A percentile compares a stretch with the other conserved stretches of the same genome.
phyloP scores from a whole-genome alignment of 1,140 invertebrate species.

The Odontomachus brunneus region DNA sequence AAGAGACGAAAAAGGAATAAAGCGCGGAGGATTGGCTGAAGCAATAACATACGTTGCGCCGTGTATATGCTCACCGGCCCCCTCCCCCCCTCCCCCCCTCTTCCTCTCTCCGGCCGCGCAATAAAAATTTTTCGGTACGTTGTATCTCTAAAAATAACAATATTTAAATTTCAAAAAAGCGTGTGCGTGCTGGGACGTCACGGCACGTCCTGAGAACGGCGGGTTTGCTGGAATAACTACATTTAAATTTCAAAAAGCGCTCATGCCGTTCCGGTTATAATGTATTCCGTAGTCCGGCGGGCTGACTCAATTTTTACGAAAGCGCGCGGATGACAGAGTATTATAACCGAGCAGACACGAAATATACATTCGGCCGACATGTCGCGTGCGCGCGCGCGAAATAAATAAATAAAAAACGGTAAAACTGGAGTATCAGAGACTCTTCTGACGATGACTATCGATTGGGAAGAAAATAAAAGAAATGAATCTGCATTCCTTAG shows the following conservation, averaged over 20 bases:
- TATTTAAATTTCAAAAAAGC: conserved; percentile 63
- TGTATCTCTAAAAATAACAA: conserved; percentile 60
- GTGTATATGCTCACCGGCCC: background rate
- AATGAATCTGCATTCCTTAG: background rate
- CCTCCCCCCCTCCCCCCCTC: background rate
- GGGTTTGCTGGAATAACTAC: conserved; percentile 57
- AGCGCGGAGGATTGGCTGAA: conserved; percentile 42
- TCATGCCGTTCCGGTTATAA: conserved; percentile 55
- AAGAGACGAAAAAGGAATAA: conserved; percentile 44
- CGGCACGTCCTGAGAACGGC: conserved; percentile 49
- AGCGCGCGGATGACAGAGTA: conserved; percentile 55
- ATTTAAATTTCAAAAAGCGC: conserved; percentile 63
- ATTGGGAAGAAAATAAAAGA: conserved; percentile 3
- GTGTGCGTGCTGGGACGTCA: conserved; percentile 42
- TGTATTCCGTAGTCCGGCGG: conserved; percentile 49
- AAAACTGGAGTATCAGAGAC: background rate
- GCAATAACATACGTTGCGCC: conserved; percentile 48
- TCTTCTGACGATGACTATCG: conserved; percentile 19
- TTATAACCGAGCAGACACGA: conserved; percentile 42
- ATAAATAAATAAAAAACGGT: background rate
- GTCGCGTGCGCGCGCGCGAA: background rate
- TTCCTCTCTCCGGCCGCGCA: conserved; percentile 14
- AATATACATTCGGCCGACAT: conserved; percentile 12
- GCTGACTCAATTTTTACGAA: conserved; percentile 60
- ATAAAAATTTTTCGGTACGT: conserved; percentile 61